Evolutionary conservation across 2,888 invertebrate genomes (phyloP), one percentile per base, ranked within the genome.

Genomic region (Spicauda simplicius): DNA sequence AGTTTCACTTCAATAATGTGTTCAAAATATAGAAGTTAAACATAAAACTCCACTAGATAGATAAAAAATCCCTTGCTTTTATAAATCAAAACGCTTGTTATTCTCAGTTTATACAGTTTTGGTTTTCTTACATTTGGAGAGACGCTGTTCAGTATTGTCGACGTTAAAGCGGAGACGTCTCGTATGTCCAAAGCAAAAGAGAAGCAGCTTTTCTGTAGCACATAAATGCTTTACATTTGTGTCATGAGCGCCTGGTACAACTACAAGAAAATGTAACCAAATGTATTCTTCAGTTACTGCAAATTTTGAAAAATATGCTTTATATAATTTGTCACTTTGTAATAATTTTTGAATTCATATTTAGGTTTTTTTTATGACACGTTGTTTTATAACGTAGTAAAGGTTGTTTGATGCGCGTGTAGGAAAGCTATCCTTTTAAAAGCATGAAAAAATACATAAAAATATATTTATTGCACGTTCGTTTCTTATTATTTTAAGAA

Each of bases 141-240:
- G 14, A 37, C 52, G n/a, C 33, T 53, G 41, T 50, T 50, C 10
- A n/a, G 18, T 62, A 54, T 19, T 41, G 33, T 41, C 61, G 30
- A 20, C 60, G 8, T 54, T 37, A 62, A 61, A 52, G 60, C 33
- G 53, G 52, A 61, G 33, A 60, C 61, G 54, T 62, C 53, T 54
- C 37, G 53, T 62, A 62, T 19, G 52, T 52, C 53, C 41, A 20
- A 50, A 53, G 61, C 16, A 62, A 54, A 41, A 56, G 37, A 56
- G 53, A 16, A 20, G n/a, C 33, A 60, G 50, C 52, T 50, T 62
- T 37, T 11, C 52, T 20, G 61, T 41, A 41, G 53, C 41, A 54
- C 41, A 62, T 62, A 54, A 56, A 62, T 53, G 53, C 53, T 37
- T 61, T 53, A 53, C 52, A 61, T 60, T 61, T 53, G 52, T 53